A percentile compares a stretch with the other conserved stretches of the same genome.
These are phyloP conservation scores for Paratilapia polleni DNA, from an alignment of 2,113 vertebrate genomes.

Conservation along the genomic window DNA sequence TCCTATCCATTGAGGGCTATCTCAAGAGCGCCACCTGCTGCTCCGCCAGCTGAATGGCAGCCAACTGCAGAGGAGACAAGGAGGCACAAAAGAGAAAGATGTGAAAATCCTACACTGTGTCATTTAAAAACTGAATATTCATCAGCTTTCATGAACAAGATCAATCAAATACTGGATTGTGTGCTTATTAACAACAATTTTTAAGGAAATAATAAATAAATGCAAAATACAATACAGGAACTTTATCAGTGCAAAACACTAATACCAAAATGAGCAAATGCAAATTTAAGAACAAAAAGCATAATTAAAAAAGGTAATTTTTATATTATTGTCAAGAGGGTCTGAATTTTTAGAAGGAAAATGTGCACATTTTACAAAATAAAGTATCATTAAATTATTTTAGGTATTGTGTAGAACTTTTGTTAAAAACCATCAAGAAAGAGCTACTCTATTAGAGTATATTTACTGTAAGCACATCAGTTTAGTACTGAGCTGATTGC, in stretches of 20 bases:
- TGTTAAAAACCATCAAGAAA: background rate
- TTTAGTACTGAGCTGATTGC: background rate
- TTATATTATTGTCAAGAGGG: background rate
- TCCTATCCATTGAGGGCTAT: background rate
- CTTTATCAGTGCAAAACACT: background rate
- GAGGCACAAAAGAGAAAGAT: background rate
- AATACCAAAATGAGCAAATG: background rate
- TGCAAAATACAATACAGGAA: background rate
- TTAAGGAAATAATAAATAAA: background rate
- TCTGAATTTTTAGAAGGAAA: background rate
- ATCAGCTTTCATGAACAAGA: background rate
- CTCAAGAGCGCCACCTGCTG: too few relatives aligned
- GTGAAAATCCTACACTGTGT: background rate
- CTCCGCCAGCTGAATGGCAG: too few relatives aligned
- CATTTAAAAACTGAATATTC: background rate
- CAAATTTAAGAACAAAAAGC: background rate
- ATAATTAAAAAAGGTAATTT: background rate
- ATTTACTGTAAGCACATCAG: background rate
- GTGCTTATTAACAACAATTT: background rate
- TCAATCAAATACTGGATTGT: conserved; percentile 4
- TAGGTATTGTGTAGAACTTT: background rate
- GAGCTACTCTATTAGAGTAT: background rate
- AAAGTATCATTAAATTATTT: background rate
- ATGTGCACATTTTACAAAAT: background rate
- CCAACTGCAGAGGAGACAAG: too few relatives aligned